Percentiles rank a stretch among this genome's conserved stretches.
Evolutionary conservation across 2,113 vertebrate genomes (phyloP).

Genomic region (Pelusios castaneus): DNA sequence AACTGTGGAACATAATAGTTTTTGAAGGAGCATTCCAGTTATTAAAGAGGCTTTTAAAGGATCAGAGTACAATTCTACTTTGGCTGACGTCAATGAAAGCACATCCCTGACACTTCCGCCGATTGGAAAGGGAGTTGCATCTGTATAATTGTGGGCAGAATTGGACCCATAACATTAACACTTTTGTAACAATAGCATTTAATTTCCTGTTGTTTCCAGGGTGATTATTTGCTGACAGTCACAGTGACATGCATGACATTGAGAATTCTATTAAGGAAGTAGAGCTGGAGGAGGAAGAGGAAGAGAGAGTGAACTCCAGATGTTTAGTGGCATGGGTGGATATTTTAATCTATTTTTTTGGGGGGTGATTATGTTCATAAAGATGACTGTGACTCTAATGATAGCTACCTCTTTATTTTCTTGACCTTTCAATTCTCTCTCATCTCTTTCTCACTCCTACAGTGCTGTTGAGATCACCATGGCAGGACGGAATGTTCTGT

Average conservation of each 20-base stretch:
- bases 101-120: not conserved
- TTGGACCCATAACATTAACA: not conserved
- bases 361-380: not conserved
- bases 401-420: not conserved
- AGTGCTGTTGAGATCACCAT: not conserved
- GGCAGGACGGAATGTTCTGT: not conserved
- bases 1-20: conserved; percentile 52
- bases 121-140: not conserved
- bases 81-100: not conserved
- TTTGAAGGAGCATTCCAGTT: conserved; percentile 55
- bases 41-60: conserved; percentile 52
- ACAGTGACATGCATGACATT: not conserved
- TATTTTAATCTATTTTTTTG: not conserved
- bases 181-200: not conserved
- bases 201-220: not conserved
- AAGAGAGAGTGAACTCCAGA: not conserved
- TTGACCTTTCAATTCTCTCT: not conserved
- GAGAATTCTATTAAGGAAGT: not conserved
- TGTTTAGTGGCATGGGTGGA: not conserved
- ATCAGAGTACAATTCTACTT: not conserved
- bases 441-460: not conserved
- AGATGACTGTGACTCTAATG: fast-evolving
- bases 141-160: not conserved
- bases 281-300: not conserved
- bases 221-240: not conserved